Percentiles rank a stretch among this genome's conserved stretches.
Conservation (phyloP, 1,140 invertebrate species). For the Drosophila ercepeae region DNA sequence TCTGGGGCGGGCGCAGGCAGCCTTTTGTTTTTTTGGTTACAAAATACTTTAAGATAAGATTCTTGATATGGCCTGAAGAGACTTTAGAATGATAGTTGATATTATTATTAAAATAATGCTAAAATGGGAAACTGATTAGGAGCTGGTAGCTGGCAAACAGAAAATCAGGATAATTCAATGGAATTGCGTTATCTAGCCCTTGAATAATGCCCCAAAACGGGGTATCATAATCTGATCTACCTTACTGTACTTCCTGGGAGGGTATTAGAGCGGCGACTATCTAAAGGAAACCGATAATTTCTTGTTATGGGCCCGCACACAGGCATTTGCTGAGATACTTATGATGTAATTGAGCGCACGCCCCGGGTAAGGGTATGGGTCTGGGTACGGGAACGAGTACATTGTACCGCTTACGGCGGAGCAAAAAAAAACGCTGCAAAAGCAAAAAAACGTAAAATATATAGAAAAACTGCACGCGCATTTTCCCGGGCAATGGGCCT, state of each 20-base stretch:
- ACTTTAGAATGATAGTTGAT: slow-evolving; percentile 62
- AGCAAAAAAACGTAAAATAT: slow-evolving; percentile 12
- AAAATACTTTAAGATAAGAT: slow-evolving; percentile 69
- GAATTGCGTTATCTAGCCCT: slow-evolving; percentile 3
- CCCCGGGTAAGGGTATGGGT: slow-evolving; percentile 45
- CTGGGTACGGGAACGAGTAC: slow-evolving; percentile 19
- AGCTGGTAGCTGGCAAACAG: too few species aligned
- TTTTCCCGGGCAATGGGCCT: slow-evolving; percentile 73
- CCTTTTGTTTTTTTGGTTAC: slow-evolving; percentile 55
- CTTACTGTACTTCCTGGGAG: slow-evolving; percentile 3
- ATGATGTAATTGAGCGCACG: slow-evolving; percentile 74
- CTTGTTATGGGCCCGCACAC: slow-evolving; percentile 29
- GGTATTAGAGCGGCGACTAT: slow-evolving; percentile 17
- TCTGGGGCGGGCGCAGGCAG: slow-evolving; percentile 35
- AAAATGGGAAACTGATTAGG: slow-evolving; percentile 32
- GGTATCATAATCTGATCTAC: not conserved
- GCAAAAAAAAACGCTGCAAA: slow-evolving; percentile 43
- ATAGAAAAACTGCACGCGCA: slow-evolving; percentile 64
- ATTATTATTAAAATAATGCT: slow-evolving; percentile 64
- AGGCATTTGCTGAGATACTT: slow-evolving; percentile 44
- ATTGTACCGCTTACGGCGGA: slow-evolving; percentile 59
- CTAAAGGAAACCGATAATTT: slow-evolving; percentile 22
- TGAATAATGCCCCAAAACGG: not conserved
- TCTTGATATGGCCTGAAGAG: slow-evolving; percentile 55
- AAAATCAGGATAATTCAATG: not conserved